Evolutionary conservation across 2,797 vertebrate species (phyloP), one percentile per base, ranked within the genome.

Genomic region (Syndactyla subalaris): DNA sequence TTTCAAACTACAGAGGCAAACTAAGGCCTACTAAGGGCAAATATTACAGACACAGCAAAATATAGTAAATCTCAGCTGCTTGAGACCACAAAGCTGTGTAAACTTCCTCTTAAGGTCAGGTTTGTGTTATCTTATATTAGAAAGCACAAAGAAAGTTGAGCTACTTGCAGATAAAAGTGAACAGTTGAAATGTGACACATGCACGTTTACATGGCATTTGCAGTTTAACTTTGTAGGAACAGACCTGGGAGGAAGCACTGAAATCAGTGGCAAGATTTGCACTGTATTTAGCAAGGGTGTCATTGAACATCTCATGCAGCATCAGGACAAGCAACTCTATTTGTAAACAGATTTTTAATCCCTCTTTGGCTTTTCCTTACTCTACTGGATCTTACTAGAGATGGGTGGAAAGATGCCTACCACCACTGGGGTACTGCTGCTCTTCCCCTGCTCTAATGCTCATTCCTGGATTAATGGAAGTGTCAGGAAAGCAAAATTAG

Each of bases 41-140:
- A 94, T 92, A 82, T 72, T 92, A 93, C 39, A 95, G 79, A 79
- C n/a, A 48, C 66, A 84, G 94, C 90, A 92, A 92, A 70, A 66
- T 38, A 92, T 10, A 95, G 83, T 43, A 94, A 94, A 92, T 89
- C 96, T 96, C 74, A 84, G 74, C 74, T 94, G 11, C 57, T 55
- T 43, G 80, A 93, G 71, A 94, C 65, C 30, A 41, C 83, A 96
- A 93, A 94, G 95, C 93, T 97, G 88, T 94, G 94, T 93, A 96
- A 97, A 95, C 96, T 80, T 76, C 77, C 89, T 85, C 87, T 96
- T 96, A 97, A 96, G 96, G 95, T 97, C 96, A 96, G 71, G 74
- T 91, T 87, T 96, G 75, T 76, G 87, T 72, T 92, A 78, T 78
- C 49, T 78, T 90, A 93, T 87, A 96, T 95, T 95, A 85, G 89